Conservation (phyloP, 2,797 vertebrate genomes). For the Champsocephalus esox region DNA sequence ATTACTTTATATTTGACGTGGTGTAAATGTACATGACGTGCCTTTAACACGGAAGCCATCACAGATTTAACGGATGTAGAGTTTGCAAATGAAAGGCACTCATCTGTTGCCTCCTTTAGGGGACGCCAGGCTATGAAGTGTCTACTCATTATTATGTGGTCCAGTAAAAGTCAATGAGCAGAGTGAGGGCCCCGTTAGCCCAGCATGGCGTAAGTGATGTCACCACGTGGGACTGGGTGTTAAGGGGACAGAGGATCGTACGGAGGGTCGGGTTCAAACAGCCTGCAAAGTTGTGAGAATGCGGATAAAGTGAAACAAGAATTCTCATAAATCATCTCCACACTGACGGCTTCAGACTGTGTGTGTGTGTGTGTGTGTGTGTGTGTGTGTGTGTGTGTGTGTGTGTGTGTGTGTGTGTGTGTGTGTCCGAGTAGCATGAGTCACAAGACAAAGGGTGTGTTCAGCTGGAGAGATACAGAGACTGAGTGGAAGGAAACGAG, state of each 20-base stretch:
- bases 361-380: slow-evolving; percentile 18
- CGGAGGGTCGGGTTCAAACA: slow-evolving; percentile 40
- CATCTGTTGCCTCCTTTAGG: slow-evolving; percentile 22
- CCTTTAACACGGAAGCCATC: background rate
- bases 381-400: slow-evolving; percentile 3
- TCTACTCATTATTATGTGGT: slow-evolving; percentile 25
- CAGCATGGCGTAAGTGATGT: slow-evolving; percentile 23
- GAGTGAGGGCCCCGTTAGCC: slow-evolving; percentile 18
- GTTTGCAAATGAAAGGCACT: slow-evolving; percentile 17
- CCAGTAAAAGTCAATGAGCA: slow-evolving; percentile 42
- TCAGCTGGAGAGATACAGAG: slow-evolving; percentile 52
- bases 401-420: slow-evolving; percentile 3
- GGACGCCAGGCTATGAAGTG: slow-evolving; percentile 2
- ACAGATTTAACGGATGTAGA: slow-evolving; percentile 5
- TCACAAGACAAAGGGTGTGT: slow-evolving; percentile 64
- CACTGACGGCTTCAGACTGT: slow-evolving; percentile 2
- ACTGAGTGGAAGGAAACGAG: slow-evolving; percentile 42
- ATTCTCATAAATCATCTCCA: slow-evolving; percentile 44
- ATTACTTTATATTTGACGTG: background rate
- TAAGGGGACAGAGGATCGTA: slow-evolving; percentile 26
- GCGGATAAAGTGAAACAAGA: slow-evolving; percentile 35
- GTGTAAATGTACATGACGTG: background rate
- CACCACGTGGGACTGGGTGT: slow-evolving; percentile 16
- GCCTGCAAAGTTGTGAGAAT: slow-evolving; percentile 47
- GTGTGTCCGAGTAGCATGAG: slow-evolving; percentile 42